Conservation (phyloP, 2,113 vertebrate genomes). For the Formicarius rufipectus region DNA sequence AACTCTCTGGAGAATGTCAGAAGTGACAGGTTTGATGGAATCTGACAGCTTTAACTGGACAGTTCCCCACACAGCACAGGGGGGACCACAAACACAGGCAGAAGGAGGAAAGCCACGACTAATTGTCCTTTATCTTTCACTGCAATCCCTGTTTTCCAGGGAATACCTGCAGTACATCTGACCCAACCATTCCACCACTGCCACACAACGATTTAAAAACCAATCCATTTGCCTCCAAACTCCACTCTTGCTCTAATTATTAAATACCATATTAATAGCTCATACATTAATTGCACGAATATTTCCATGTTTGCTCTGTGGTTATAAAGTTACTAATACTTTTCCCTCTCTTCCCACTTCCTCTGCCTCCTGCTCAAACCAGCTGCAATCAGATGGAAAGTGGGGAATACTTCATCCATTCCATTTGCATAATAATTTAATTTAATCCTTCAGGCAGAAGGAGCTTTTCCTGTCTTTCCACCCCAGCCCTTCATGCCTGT, state of each 20-base stretch:
- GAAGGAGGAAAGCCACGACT: not conserved
- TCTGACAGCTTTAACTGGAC: not conserved
- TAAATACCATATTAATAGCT: not conserved
- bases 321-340: not conserved
- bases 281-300: not conserved
- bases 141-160: not conserved
- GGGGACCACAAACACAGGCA: not conserved
- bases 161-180: not conserved
- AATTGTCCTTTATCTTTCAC: not conserved
- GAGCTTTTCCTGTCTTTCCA: constrained; percentile 60
- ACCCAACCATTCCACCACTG: not conserved
- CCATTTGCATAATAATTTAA: constrained; percentile 33
- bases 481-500: not conserved
- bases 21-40: not conserved
- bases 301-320: not conserved
- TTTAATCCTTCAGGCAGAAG: constrained; percentile 44
- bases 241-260: not conserved
- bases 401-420: constrained; percentile 18
- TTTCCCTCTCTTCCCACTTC: not conserved
- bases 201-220: not conserved
- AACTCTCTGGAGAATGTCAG: not conserved
- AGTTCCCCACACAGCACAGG: not conserved
- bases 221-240: not conserved
- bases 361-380: constrained; percentile 5
- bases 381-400: constrained; percentile 29